Base-by-base conservation (phyloP, 64 coral and sea anemone species). In the Actinia equina region DNA sequence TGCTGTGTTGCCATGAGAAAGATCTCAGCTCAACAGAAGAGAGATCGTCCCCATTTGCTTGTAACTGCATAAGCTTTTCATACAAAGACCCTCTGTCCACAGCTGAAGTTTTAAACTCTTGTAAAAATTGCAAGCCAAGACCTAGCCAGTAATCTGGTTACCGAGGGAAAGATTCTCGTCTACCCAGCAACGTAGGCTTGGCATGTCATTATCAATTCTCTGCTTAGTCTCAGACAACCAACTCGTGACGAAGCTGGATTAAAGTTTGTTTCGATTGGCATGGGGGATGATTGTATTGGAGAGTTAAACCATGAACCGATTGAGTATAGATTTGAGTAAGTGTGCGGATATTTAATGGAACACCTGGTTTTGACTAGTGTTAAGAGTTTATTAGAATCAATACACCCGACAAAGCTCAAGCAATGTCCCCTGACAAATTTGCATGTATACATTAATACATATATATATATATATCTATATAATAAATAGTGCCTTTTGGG, bases 121-220 rank as follows among this genome's bases (percentile, higher is more conserved):
- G 25, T 8, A 23, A 74, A 74, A 74, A 74, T 30, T 74, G n/a
- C 23, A 42, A 65, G 62, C 22, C 62, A 74, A 74, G 26, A 41
- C 11, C 25, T 4, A 25, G 69, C 69, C 69, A 41, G 69, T 15
- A 30, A 74, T 74, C 69, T 74, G 69, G 69, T 74, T 74, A 74
- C 69, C 26, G 69, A 74, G 69, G 69, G 25, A 74, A 74, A 30
- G 37, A 30, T 14, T 13, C 11, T 30, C n/a, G 69, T 74, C 69
- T 74, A 74, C 69, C 69, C 69, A 74, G 69, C 69, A 74, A 74
- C 69, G 69, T 74, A 30, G n/a, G 69, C 27, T 41, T 74, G 69
- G 69, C 69, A 74, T 74, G 69, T 74, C 69, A 74, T 74, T 30
- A 27, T 74, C 69, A 41, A 74, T 74, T 27, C 69, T 74, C 10